Evolutionary conservation across 2,797 vertebrate genomes (phyloP), one percentile per base, ranked within the genome.

Genomic region (Anguilla pacifica): DNA sequence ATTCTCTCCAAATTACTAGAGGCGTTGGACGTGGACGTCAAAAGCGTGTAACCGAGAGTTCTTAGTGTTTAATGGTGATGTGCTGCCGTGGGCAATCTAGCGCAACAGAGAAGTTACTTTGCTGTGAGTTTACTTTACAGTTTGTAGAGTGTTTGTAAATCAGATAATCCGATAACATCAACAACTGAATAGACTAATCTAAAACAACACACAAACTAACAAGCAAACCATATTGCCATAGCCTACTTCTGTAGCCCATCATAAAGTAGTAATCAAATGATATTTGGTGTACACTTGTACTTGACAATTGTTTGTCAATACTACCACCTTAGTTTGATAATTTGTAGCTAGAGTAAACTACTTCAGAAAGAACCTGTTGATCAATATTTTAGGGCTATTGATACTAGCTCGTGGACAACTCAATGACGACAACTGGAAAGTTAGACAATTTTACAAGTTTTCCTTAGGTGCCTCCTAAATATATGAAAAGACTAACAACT

Each of bases 281-380:
- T 35, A 31, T 72, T 31, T 72, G 70, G 28, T 10, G 64, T 9
- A 7, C 28, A n/a, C 64, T 28, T 70, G 64, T 70, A 9, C 25
- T 70, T 70, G 39, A 39, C 35, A 22, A 46, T 15, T 43, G 13
- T 79, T 6, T 43, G 74, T 39, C 74, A 43, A 22, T 43, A 46
- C 4, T 79, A 19, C 35, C 4, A 79, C 35, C 19, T 79, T 79
- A n/a, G 79, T 82, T 82, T 6, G 25, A 3, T 1, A 13, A 49
- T 51, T n/a, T 51, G 10, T 25, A 25, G 79, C 79, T n/a, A 3
- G 22, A 82, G 46, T 49, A 49, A 51, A 25, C 19, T 10, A 82
- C 46, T 82, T 49, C 9, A 3, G 7, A 13, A 82, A 49, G 79
- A 82, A 82, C 79, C 79, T 82, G 79, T 82, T 82, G 79, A 82